Percentiles rank a stretch among this genome's conserved stretches.
These are phyloP conservation scores for Antrozous pallidus DNA, from an alignment of 2,797 vertebrate genomes.

Conservation along the genomic window DNA sequence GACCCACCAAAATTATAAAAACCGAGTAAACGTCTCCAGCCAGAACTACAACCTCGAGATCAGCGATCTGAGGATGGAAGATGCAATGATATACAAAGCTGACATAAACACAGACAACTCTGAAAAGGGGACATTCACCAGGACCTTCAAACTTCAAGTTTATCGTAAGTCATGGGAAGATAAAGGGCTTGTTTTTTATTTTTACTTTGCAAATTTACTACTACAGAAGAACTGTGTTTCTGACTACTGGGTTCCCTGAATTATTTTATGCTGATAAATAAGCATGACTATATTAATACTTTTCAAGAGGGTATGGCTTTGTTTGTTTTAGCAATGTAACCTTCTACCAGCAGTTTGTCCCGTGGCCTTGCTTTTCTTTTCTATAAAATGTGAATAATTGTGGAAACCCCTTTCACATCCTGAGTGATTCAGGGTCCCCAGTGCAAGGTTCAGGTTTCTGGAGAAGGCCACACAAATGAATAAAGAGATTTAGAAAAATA, in stretches of 20 bases:
- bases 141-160: constrained; percentile 38
- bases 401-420: too few relatives aligned
- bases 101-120: fast-evolving
- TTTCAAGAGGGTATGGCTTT: not conserved
- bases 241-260: not conserved
- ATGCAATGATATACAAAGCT: not conserved
- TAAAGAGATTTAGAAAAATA: too few relatives aligned
- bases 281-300: not conserved
- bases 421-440: too few relatives aligned
- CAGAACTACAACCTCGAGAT: not conserved
- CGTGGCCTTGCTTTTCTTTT: not conserved
- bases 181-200: not conserved
- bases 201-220: constrained; percentile 13
- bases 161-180: constrained; percentile 61
- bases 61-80: constrained; percentile 41
- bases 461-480: too few relatives aligned
- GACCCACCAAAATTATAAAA: fast-evolving
- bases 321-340: not conserved
- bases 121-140: fast-evolving
- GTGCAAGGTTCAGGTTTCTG: too few relatives aligned
- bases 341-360: not conserved
- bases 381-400: not conserved
- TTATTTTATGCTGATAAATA: not conserved
- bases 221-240: not conserved
- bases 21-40: not conserved